These are phyloP conservation scores for Nasonovia ribisnigri DNA, from an alignment of 2,888 invertebrate species.

Conservation along the genomic window DNA sequence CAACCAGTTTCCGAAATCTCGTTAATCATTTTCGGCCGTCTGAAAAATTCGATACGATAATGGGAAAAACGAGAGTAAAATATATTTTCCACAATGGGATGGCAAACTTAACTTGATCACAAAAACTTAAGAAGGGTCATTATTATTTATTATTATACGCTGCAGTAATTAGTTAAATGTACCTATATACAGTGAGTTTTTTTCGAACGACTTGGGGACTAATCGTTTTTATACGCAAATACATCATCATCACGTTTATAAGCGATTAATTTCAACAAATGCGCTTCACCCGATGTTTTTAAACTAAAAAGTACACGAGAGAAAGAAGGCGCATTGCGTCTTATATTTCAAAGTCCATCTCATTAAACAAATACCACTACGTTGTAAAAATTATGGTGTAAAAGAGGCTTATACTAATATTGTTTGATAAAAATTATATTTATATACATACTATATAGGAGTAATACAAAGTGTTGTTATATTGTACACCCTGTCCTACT, in stretches of 20 bases:
- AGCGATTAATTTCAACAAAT: constrained; percentile 25
- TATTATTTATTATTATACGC: neutral
- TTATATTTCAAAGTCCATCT: neutral
- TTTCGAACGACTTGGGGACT: neutral
- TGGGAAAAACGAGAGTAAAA: neutral
- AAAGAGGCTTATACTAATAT: neutral
- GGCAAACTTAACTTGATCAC: neutral
- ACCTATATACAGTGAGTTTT: neutral
- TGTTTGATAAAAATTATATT: neutral
- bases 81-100: neutral
- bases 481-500: neutral
- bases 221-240: constrained; percentile 8
- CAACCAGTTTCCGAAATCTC: neutral
- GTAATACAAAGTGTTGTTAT: neutral
- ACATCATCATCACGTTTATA: constrained; percentile 26
- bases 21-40: neutral
- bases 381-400: neutral
- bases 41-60: neutral
- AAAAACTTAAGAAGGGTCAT: neutral
- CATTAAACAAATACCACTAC: constrained; percentile 17
- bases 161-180: neutral
- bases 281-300: neutral
- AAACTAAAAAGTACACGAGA: neutral
- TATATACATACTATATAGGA: neutral
- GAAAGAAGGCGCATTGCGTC: neutral